Evolutionary conservation across 2,797 vertebrate species (phyloP).

Genomic region (Pseudomugil gertrudae): DNA sequence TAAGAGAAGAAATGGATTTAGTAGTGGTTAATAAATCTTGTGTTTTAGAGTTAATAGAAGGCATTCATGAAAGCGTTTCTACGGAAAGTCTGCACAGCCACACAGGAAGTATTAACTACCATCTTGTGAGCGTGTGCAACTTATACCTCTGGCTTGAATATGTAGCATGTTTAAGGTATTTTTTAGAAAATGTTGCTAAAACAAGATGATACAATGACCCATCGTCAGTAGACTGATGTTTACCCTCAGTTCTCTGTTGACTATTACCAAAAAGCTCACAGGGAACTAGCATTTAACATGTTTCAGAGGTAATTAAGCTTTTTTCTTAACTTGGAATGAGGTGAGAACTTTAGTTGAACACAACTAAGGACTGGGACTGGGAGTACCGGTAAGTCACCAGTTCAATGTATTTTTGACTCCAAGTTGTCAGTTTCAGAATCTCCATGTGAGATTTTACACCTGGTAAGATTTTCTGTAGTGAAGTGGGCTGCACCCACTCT

Average conservation of each 20-base stretch:
- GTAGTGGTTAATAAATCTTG: neutral
- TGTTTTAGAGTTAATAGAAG: neutral
- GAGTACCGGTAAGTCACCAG: neutral
- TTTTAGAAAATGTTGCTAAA: neutral
- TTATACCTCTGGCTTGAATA: neutral
- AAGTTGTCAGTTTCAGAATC: neutral
- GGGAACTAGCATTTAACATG: neutral
- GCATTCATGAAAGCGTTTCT: neutral
- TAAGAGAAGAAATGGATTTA: neutral
- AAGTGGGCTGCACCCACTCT: neutral
- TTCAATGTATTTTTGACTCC: neutral
- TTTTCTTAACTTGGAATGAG: neutral
- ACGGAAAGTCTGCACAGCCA: neutral
- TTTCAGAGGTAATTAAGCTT: neutral
- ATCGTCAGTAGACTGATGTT: neutral
- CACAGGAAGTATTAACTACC: neutral
- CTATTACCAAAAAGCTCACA: neutral
- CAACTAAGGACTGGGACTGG: too few species aligned
- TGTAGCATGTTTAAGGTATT: neutral
- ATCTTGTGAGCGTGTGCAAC: neutral
- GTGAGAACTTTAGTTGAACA: neutral
- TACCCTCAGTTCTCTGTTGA: neutral
- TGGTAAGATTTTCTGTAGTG: neutral
- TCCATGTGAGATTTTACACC: neutral
- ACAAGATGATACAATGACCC: neutral